A percentile compares a stretch with the other conserved stretches of the same genome.
phyloP scores from a whole-genome alignment of 2,888 invertebrate genomes.

The Argynnis bischoffii region DNA sequence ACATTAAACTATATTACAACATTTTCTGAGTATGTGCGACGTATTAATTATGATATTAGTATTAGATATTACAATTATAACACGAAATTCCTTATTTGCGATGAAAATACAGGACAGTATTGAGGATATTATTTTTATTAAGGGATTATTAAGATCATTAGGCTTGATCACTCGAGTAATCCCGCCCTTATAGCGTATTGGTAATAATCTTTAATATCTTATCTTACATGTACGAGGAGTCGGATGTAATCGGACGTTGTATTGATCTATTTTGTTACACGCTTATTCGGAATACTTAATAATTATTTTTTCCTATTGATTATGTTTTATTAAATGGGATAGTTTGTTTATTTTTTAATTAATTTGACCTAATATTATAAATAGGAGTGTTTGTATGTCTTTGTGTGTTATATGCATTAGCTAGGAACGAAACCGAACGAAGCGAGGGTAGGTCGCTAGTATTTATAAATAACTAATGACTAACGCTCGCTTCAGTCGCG shows the following conservation, averaged over 20 bases:
- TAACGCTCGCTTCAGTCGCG: no score
- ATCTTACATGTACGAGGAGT: conserved; percentile 15
- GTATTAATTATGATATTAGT: not conserved
- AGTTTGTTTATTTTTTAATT: no score
- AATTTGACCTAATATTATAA: no score
- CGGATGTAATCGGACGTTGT: not conserved
- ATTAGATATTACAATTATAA: not conserved
- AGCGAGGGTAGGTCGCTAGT: no score
- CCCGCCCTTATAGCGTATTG: conserved; percentile 25
- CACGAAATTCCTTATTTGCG: conserved; percentile 2
- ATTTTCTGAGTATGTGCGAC: no score
- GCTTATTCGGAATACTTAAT: not conserved
- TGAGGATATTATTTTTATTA: conserved; percentile 33
- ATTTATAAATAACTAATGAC: no score
- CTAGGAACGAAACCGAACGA: no score
- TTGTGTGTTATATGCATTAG: no score
- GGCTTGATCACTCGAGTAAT: conserved; percentile 30
- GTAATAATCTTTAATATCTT: conserved; percentile 31
- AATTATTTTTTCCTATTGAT: not conserved
- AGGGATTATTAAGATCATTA: conserved; percentile 33
- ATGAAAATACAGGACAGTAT: conserved; percentile 4
- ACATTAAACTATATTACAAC: no score
- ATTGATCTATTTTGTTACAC: conserved; percentile 10
- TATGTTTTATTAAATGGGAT: no score
- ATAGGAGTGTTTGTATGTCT: no score